Evolutionary conservation across 2,797 vertebrate genomes (phyloP).

Genomic region (Spondyliosoma cantharus): DNA sequence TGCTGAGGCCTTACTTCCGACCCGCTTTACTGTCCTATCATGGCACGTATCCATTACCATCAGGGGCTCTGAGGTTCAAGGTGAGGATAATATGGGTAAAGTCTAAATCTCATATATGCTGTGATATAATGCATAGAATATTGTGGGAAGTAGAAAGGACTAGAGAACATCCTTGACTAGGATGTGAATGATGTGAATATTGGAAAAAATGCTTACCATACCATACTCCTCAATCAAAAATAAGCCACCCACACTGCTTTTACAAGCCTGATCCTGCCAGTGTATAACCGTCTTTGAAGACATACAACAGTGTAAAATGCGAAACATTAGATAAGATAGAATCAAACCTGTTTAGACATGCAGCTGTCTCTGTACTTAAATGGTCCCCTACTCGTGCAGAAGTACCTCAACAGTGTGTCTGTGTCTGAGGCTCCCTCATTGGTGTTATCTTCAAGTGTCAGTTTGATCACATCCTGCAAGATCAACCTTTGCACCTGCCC

Average conservation of each 20-base stretch:
- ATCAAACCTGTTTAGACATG: conserved; percentile 59
- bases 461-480: conserved; percentile 43
- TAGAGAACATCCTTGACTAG: neutral
- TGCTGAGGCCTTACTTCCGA: conserved; percentile 22
- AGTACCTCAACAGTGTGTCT: conserved; percentile 48
- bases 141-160: neutral
- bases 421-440: conserved; percentile 44
- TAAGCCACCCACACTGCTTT: neutral
- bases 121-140: neutral
- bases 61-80: conserved; percentile 20
- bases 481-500: conserved; percentile 43
- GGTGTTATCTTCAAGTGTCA: conserved; percentile 47
- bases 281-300: conserved; percentile 1
- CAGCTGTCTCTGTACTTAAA: conserved; percentile 43
- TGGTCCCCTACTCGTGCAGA: conserved; percentile 21
- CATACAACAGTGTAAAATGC: conserved; percentile 1
- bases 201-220: no score
- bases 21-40: conserved; percentile 23
- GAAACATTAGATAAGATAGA: conserved; percentile 50
- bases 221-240: neutral
- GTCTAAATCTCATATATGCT: neutral
- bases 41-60: conserved; percentile 38
- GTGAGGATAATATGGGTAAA: conserved; percentile 22
- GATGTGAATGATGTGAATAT: neutral
- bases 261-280: conserved; percentile 6